These are phyloP conservation scores for Ceratosolen solmsi DNA, from an alignment of 1,140 invertebrate species.

Conservation along the genomic window DNA sequence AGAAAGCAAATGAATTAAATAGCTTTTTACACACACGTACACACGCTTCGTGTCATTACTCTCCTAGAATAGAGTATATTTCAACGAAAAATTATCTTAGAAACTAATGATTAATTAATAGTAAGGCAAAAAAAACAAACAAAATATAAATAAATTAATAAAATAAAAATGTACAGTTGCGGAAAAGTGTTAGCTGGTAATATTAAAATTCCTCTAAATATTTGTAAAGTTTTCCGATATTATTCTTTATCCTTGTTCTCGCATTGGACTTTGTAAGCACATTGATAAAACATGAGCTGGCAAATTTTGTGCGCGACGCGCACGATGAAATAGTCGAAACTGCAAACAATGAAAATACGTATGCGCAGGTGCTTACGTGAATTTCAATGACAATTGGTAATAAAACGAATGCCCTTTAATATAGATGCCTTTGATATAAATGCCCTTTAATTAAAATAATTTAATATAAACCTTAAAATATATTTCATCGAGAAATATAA, in stretches of 20 bases:
- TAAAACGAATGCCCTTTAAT: no score
- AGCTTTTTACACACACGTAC: neutral
- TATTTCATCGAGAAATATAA: no score
- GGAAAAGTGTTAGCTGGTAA: neutral
- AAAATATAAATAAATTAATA: neutral
- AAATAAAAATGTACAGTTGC: neutral
- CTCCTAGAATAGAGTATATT: neutral
- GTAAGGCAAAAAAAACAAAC: no score
- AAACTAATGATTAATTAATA: no score
- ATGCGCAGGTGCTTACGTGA: no score
- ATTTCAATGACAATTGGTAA: no score
- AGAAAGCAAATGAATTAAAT: constrained; percentile 1
- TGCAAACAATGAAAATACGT: neutral
- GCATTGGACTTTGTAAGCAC: neutral
- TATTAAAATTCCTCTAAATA: neutral
- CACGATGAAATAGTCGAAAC: neutral
- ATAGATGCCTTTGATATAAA: no score
- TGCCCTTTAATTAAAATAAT: no score
- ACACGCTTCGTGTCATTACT: no score
- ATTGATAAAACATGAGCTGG: neutral
- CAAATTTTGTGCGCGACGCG: neutral
- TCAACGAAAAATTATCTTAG: neutral
- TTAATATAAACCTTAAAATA: no score
- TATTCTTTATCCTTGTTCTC: neutral
- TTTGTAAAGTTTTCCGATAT: neutral